phyloP scores from a whole-genome alignment of 1,140 invertebrate genomes.

The Atta cephalotes region DNA sequence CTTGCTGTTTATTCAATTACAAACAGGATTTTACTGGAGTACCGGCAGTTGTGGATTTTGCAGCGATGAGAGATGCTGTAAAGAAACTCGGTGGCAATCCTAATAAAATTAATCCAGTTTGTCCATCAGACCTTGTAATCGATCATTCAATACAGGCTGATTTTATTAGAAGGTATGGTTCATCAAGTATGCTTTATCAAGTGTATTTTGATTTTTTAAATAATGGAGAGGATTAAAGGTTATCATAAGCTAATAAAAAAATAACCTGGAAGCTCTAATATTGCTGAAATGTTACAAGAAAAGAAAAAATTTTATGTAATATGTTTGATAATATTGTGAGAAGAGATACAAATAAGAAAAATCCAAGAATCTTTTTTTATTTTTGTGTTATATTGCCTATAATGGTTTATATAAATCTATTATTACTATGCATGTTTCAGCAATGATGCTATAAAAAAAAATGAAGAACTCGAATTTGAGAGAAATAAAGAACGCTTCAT shows the following conservation, averaged over 20 bases:
- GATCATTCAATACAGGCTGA: slow-evolving; percentile 99
- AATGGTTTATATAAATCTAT: slow-evolving; percentile 22
- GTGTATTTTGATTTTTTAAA: neutral
- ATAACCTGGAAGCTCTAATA: neutral
- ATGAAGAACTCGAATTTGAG: slow-evolving; percentile 98
- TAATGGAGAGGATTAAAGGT: slow-evolving; percentile 27
- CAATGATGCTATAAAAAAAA: slow-evolving; percentile 95
- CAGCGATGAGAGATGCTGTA: slow-evolving; percentile 99
- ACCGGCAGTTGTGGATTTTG: slow-evolving; percentile 99
- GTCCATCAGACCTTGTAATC: slow-evolving; percentile 98
- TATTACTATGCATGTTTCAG: slow-evolving; percentile 84
- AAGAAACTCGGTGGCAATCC: slow-evolving; percentile 94
- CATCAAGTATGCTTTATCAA: slow-evolving; percentile 7
- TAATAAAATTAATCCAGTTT: slow-evolving; percentile 98
- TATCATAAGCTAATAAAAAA: slow-evolving; percentile 25
- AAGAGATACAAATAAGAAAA: neutral
- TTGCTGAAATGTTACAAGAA: neutral
- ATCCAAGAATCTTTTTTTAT: neutral
- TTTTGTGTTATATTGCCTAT: neutral
- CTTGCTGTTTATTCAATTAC: slow-evolving; percentile 54
- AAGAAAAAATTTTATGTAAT: slow-evolving; percentile 6
- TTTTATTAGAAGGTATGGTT: slow-evolving; percentile 92
- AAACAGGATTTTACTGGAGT: slow-evolving; percentile 97
- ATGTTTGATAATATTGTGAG: slow-evolving; percentile 17
- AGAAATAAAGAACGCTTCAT: slow-evolving; percentile 98